Evolutionary conservation across 2,113 vertebrate species (phyloP), one percentile per base, ranked within the genome.

Genomic region (Passer montanus): DNA sequence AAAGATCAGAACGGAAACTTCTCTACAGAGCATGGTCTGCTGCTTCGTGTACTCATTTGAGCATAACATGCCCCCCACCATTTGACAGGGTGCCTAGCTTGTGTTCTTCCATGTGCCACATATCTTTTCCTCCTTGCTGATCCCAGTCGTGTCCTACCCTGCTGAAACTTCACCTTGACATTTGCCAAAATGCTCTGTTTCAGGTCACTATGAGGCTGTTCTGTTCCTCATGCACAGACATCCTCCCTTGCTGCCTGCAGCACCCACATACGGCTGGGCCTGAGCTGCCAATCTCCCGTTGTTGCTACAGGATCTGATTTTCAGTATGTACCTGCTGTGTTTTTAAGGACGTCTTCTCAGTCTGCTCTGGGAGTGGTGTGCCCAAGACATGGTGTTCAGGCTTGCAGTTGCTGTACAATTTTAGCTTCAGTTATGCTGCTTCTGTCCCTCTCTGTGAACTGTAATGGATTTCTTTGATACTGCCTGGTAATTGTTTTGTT

Each of bases 141-240:
- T 33, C 23, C 55, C 20, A 67, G 2, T 70, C 0, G 0, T 53
- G 27, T 7, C 6, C 33, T 69, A 35, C 24, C 1, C 33, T 6
- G 2, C n/a, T 68, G 92, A 64, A 68, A 68, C 35, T 55, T 80
- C 63, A 67, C 74, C n/a, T 59, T 63, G 55, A 33, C 27, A 30
- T 64, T 73, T 76, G 43, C 58, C 44, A 47, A 59, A 74, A 46
- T 63, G 15, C 47, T 72, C 28, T 43, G 33, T 87, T 83, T 84
- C 58, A 55, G 63, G 26, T 55, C 37, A 14, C 46, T 50, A 10
- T 89, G 64, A n/a, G 81, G 56, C 9, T 84, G 4, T 66, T 81
- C 56, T 44, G 62, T 41, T 86, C 13, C 10, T 73, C 15, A 3
- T 49, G 27, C 27, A 13, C 39, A 39, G 24, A 35, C 43, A n/a